A percentile compares a stretch with the other conserved stretches of the same genome.
These are phyloP conservation scores for Diceros bicornis DNA, from an alignment of 2,797 vertebrate species.

Conservation along the genomic window DNA sequence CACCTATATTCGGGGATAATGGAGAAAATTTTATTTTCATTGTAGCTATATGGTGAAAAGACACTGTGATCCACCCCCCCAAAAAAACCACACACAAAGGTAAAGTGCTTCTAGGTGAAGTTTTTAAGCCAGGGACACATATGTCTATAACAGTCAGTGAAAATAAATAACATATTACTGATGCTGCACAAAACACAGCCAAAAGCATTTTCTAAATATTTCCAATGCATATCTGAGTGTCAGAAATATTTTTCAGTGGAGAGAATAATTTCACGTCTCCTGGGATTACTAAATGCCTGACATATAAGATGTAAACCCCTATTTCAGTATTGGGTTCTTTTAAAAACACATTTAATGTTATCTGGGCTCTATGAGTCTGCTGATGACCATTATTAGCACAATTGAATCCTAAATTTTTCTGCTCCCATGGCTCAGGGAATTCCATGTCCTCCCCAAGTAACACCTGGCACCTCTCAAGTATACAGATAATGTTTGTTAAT, in stretches of 20 bases:
- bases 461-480: slow-evolving; percentile 4
- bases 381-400: not conserved
- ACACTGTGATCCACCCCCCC: not conserved
- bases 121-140: not conserved
- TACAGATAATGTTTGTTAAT: slow-evolving; percentile 26
- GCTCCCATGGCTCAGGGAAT: not conserved
- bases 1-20: not conserved
- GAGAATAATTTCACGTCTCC: slow-evolving; percentile 36
- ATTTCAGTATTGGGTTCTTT: slow-evolving; percentile 21
- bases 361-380: not conserved
- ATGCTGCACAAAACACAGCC: not conserved
- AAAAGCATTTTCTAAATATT: slow-evolving; percentile 47
- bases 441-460: not conserved
- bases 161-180: slow-evolving; percentile 53
- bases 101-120: slow-evolving; percentile 17
- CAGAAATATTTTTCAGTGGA: slow-evolving; percentile 51
- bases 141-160: slow-evolving; percentile 8
- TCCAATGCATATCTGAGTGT: slow-evolving; percentile 5
- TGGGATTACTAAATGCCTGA: slow-evolving; percentile 19
- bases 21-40: slow-evolving; percentile 34
- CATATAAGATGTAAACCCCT: not conserved
- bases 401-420: slow-evolving; percentile 46
- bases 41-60: slow-evolving; percentile 12
- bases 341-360: not conserved
- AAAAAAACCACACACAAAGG: too few species aligned